These are phyloP conservation scores for Linurgus olivaceus DNA, from an alignment of 2,797 vertebrate genomes.

Conservation along the genomic window DNA sequence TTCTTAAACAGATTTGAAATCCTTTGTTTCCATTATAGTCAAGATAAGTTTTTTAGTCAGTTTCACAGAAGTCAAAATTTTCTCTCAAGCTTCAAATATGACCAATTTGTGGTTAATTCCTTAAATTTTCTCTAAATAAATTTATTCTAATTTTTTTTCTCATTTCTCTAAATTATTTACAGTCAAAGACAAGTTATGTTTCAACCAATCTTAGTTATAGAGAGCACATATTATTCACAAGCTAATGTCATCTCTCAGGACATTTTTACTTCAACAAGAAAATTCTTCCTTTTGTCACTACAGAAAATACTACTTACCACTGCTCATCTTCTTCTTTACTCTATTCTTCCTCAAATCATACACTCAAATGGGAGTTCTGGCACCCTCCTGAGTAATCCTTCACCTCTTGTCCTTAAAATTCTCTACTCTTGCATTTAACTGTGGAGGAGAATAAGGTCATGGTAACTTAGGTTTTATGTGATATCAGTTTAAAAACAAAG, in stretches of 20 bases:
- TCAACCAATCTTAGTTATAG: not conserved
- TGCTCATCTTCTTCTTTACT: not conserved
- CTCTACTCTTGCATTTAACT: not conserved
- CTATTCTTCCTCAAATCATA: constrained; percentile 1
- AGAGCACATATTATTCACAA: not conserved
- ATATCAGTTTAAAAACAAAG: not conserved
- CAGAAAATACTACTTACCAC: constrained; percentile 46
- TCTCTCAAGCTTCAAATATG: not conserved
- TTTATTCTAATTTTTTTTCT: not conserved
- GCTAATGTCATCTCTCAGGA: not conserved
- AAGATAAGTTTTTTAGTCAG: not conserved
- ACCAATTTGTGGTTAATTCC: not conserved
- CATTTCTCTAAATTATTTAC: not conserved
- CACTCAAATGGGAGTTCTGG: not conserved
- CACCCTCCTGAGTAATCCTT: not conserved
- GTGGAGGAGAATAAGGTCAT: not conserved
- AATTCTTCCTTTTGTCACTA: not conserved
- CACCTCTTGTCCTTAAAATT: not conserved
- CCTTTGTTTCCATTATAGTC: not conserved
- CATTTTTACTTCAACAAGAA: not conserved
- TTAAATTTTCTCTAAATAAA: not conserved
- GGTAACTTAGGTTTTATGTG: not conserved
- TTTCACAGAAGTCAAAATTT: not conserved
- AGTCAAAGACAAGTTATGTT: not conserved
- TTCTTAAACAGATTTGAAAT: not conserved